Percentiles rank a stretch among this genome's conserved stretches.
These are phyloP conservation scores for Pammene aurita DNA, from an alignment of 2,888 invertebrate genomes.

Conservation along the genomic window DNA sequence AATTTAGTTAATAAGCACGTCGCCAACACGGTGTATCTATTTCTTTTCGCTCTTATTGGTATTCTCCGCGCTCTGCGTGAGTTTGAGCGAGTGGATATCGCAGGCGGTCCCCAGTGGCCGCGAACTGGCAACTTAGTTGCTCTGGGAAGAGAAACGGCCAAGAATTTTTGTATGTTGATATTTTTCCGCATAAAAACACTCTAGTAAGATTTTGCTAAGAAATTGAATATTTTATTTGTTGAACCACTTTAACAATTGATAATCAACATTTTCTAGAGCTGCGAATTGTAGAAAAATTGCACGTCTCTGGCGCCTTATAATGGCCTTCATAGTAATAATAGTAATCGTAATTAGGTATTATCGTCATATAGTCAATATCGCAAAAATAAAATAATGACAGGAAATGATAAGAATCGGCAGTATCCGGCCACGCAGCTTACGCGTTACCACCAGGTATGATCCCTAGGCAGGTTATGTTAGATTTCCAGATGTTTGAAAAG, in stretches of 20 bases:
- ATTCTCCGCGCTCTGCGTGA: constrained; percentile 64
- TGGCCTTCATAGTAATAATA: too few species aligned
- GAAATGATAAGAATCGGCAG: too few species aligned
- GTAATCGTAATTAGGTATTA: too few species aligned
- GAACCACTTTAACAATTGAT: neutral
- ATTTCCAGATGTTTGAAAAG: too few species aligned
- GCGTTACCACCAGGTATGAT: neutral
- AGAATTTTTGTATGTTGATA: constrained; percentile 22
- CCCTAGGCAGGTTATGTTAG: too few species aligned
- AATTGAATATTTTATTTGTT: neutral
- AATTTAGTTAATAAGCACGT: neutral
- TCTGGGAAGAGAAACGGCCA: constrained; percentile 26
- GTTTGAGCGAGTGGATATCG: constrained; percentile 71
- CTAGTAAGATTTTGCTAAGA: neutral
- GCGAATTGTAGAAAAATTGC: too few species aligned
- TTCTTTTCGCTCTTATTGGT: constrained; percentile 71
- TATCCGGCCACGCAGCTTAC: neutral
- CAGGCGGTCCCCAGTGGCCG: constrained; percentile 42
- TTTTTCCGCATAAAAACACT: constrained; percentile 2
- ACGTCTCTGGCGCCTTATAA: too few species aligned
- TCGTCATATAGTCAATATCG: too few species aligned
- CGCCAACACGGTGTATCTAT: constrained; percentile 58
- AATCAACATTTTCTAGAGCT: neutral
- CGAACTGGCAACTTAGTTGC: constrained; percentile 30
- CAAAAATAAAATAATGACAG: too few species aligned